These are phyloP conservation scores for Streblospio benedicti DNA, from an alignment of 1,140 invertebrate species.

Conservation along the genomic window DNA sequence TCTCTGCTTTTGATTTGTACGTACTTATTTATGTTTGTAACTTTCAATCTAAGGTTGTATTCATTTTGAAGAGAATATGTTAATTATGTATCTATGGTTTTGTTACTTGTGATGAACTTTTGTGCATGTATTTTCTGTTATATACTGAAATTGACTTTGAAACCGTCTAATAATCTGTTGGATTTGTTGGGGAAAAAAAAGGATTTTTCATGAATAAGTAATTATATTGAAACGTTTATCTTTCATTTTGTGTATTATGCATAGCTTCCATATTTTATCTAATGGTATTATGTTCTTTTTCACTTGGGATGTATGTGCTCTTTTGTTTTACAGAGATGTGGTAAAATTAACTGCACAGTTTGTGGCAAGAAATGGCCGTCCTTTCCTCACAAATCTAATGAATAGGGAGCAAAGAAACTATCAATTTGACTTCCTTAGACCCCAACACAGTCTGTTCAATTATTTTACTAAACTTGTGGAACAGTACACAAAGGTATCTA, in stretches of 20 bases:
- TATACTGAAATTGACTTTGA: too few species aligned
- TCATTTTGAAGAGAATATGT: conserved; percentile 4
- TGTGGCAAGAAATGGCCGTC: conserved; percentile 93
- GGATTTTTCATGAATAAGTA: background rate
- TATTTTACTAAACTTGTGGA: conserved; percentile 97
- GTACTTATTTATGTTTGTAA: conserved; percentile 34
- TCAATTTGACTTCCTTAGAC: conserved; percentile 96
- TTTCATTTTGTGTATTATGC: background rate
- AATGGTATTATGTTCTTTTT: too few species aligned
- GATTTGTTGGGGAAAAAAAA: too few species aligned
- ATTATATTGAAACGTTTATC: background rate
- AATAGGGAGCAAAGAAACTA: conserved; percentile 95
- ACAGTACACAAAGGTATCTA: conserved; percentile 84
- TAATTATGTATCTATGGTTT: too few species aligned
- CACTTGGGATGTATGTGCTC: conserved; percentile 1
- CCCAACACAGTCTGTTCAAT: conserved; percentile 95
- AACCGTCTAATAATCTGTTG: too few species aligned
- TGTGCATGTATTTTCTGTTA: too few species aligned
- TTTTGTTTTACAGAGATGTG: conserved; percentile 67
- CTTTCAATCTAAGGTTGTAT: background rate
- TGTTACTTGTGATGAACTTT: too few species aligned
- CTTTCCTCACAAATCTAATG: conserved; percentile 97
- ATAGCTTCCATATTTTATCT: background rate
- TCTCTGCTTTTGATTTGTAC: conserved; percentile 94
- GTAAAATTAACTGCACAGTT: conserved; percentile 98